Evolutionary conservation across 30 jellyfish, hydroid and myxozoan genomes (phyloP).

Genomic region (Clytia hemisphaerica): DNA sequence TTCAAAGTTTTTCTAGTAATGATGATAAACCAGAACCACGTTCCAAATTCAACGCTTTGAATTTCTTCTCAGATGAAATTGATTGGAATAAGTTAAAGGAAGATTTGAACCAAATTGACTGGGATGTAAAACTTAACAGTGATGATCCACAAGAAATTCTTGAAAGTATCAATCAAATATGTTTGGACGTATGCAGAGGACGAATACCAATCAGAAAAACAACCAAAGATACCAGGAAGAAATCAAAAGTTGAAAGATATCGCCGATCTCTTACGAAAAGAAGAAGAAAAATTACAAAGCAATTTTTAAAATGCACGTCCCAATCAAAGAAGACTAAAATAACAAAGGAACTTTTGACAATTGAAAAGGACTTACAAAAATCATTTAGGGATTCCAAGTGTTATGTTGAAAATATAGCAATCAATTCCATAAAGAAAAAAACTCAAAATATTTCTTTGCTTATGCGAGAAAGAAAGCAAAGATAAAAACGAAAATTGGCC

Average conservation of each 20-base stretch:
- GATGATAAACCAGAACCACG: background rate
- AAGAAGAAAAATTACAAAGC: background rate
- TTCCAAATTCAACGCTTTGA: background rate
- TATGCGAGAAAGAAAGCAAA: slow-evolving; percentile 8
- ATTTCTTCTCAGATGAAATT: slow-evolving; percentile 1
- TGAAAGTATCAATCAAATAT: background rate
- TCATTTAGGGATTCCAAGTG: background rate
- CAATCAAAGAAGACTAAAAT: slow-evolving; percentile 3
- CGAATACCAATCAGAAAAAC: background rate
- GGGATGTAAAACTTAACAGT: background rate
- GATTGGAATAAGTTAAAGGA: background rate
- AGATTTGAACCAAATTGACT: background rate
- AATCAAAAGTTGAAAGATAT: slow-evolving; percentile 3
- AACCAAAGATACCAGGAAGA: background rate
- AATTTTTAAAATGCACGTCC: background rate
- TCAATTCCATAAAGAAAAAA: slow-evolving; percentile 7
- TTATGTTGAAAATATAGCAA: slow-evolving; percentile 7
- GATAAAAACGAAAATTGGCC: slow-evolving; percentile 19
- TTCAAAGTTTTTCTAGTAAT: background rate
- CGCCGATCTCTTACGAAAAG: background rate
- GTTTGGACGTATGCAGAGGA: background rate
- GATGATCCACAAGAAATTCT: background rate
- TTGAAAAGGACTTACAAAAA: slow-evolving; percentile 11
- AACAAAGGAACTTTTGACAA: background rate
- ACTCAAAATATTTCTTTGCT: too few relatives aligned